These are phyloP conservation scores for Pangasius mekongensis DNA, from an alignment of 2,797 vertebrate species.

Conservation along the genomic window DNA sequence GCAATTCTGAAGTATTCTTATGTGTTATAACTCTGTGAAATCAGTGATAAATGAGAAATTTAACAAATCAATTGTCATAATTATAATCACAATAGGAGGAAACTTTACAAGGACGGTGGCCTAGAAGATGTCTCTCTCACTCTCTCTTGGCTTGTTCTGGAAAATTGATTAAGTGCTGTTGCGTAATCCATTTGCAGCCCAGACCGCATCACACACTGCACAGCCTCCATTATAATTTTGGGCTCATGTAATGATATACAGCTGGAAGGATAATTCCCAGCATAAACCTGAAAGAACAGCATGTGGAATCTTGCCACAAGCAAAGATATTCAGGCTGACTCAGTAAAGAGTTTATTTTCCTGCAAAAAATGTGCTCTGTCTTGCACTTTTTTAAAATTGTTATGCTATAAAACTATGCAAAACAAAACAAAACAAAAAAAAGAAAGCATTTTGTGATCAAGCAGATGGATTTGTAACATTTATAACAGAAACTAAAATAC, in stretches of 20 bases:
- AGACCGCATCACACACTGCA: conserved; percentile 67
- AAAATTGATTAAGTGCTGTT: conserved; percentile 71
- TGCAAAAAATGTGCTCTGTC: background rate
- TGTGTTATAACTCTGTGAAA: conserved; percentile 56
- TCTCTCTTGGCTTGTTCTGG: conserved; percentile 55
- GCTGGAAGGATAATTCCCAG: conserved; percentile 54
- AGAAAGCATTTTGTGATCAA: background rate
- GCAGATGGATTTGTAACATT: conserved; percentile 29
- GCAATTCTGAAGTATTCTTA: conserved; percentile 59
- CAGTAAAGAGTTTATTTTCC: conserved; percentile 1
- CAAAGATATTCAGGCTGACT: background rate
- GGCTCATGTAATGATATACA: conserved; percentile 71
- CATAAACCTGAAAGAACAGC: conserved; percentile 49
- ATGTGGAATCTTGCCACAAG: background rate
- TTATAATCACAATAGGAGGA: conserved; percentile 64
- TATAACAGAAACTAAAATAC: background rate
- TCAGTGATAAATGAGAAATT: conserved; percentile 59
- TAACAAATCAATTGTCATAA: conserved; percentile 67
- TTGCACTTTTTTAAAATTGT: background rate
- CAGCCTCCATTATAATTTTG: conserved; percentile 67
- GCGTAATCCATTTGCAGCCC: conserved; percentile 70
- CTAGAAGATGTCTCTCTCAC: conserved; percentile 31
- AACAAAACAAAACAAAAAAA: background rate
- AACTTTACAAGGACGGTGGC: conserved; percentile 66
- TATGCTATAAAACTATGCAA: background rate